Base-by-base conservation (phyloP, 2,888 invertebrate genomes). In the Lacanobia oleracea region DNA sequence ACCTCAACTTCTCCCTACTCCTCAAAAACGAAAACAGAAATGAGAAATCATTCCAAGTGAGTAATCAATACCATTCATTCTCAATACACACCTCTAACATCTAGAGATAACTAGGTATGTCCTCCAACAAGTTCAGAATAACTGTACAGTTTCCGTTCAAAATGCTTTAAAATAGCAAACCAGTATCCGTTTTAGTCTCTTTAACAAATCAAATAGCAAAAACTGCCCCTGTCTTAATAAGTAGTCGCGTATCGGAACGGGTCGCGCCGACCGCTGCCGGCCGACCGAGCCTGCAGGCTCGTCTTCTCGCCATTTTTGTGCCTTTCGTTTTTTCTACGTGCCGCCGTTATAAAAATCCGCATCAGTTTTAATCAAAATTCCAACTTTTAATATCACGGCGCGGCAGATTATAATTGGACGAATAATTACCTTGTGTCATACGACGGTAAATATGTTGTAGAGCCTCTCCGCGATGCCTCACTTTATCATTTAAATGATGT, bases 151-250 rank as follows among this genome's bases (percentile, higher is more conserved):
- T 95, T 95, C 95, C 95, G 95, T 94, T 95, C 92, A 89, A 92
- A 94, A 93, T 89, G 94, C 90, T 92, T 95, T 93, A 93, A 94
- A 95, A 95, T 95, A 95, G 95, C 94, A 93, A 95, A 94, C 95
- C 93, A 92, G 95, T 95, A 94, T 88, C 83, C 86, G 92, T 94
- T 94, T 93, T 94, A 93, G 91, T 91, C 92, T 94, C 92, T 95
- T 95, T 94, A 93, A 93, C 94, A 95, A 95, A 95, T 95, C 94
- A 95, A 95, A 95, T 94, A 94, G 94, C 93, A 95, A 95, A 95
- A 95, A 95, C 94, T 94, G 94, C 94, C 92, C 94, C 92, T 91
- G 94, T 93, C 94, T 95, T 95, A 95, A 95, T 95, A 95, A 95
- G 95, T 94, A 94, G 91, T 91, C 84, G 85, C 88, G 91, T 86